Conservation (phyloP, 1,140 invertebrate genomes). For the Calephelis virginiensis region DNA sequence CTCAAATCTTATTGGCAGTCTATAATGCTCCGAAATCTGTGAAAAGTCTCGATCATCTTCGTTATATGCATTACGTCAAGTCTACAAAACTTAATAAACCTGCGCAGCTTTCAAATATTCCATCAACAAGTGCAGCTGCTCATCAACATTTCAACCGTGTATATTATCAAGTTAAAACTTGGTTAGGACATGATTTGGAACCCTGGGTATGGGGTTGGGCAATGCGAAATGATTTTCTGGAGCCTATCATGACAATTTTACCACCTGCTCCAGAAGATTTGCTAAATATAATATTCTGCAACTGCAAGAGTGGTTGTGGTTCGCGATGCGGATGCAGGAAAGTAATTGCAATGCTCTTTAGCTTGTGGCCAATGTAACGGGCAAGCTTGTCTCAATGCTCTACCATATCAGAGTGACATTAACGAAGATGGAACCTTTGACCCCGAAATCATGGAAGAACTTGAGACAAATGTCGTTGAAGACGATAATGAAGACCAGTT, state of each 20-base stretch:
- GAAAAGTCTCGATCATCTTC: constrained; percentile 42
- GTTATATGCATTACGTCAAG: constrained; percentile 48
- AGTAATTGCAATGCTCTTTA: constrained; percentile 44
- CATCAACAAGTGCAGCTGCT: constrained; percentile 47
- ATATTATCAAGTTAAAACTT: constrained; percentile 65
- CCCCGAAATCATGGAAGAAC: constrained; percentile 42
- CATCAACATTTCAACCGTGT: constrained; percentile 58
- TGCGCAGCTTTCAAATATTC: constrained; percentile 47
- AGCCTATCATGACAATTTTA: constrained; percentile 37
- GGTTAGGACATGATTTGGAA: constrained; percentile 56
- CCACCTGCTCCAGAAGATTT: constrained; percentile 1
- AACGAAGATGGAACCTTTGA: constrained; percentile 38
- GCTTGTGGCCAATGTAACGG: constrained; percentile 44
- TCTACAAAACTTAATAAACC: constrained; percentile 45
- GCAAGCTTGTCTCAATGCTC: constrained; percentile 41
- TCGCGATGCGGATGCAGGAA: constrained; percentile 47
- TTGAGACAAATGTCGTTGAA: constrained; percentile 40
- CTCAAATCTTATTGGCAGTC: constrained; percentile 42
- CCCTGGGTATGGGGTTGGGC: constrained; percentile 41
- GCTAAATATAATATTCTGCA: constrained; percentile 30
- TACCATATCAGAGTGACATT: constrained; percentile 34
- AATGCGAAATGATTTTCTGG: constrained; percentile 43
- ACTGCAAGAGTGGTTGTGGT: constrained; percentile 45
- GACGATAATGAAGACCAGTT: constrained; percentile 40
- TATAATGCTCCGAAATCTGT: constrained; percentile 53